A percentile compares a stretch with the other conserved stretches of the same genome.
These are phyloP conservation scores for Dicycla oo DNA, from an alignment of 2,888 invertebrate species.

Conservation along the genomic window DNA sequence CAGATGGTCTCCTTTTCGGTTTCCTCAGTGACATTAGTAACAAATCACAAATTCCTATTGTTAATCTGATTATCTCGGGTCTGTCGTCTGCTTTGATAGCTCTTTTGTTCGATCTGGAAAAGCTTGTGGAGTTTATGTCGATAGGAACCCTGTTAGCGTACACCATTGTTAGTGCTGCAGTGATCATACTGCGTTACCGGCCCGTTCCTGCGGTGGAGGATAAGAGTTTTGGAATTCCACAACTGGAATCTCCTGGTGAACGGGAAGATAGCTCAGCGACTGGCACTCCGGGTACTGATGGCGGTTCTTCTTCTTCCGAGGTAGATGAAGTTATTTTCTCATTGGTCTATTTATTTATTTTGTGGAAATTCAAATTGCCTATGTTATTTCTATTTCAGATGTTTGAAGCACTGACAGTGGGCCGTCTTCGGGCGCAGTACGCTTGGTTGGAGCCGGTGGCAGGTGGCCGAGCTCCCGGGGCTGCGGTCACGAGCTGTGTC, in stretches of 20 bases:
- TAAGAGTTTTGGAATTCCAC: slow-evolving; percentile 85
- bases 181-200: slow-evolving; percentile 95
- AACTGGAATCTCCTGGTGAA: slow-evolving; percentile 89
- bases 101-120: slow-evolving; percentile 96
- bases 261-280: slow-evolving; percentile 91
- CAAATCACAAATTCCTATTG: slow-evolving; percentile 95
- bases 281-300: slow-evolving; percentile 91
- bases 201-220: slow-evolving; percentile 90
- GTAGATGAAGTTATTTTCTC: slow-evolving; percentile 58
- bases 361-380: not conserved
- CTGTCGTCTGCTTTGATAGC: slow-evolving; percentile 94
- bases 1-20: slow-evolving; percentile 96
- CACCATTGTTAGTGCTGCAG: slow-evolving; percentile 97
- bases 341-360: not conserved
- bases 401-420: slow-evolving; percentile 92
- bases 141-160: slow-evolving; percentile 97
- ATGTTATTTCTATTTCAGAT: slow-evolving; percentile 77
- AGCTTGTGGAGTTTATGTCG: slow-evolving; percentile 98
- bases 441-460: slow-evolving; percentile 93
- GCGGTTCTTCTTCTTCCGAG: slow-evolving; percentile 91
- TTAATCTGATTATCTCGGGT: slow-evolving; percentile 94
- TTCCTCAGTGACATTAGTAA: slow-evolving; percentile 94
- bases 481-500: slow-evolving; percentile 93
- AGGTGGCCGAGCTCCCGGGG: slow-evolving; percentile 94
- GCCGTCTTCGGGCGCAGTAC: slow-evolving; percentile 93